Percentiles rank a stretch among this genome's conserved stretches.
Evolutionary conservation across 35 echinoderm and acorn worm species (phyloP).

Genomic region (Eucidaris tribuloides): DNA sequence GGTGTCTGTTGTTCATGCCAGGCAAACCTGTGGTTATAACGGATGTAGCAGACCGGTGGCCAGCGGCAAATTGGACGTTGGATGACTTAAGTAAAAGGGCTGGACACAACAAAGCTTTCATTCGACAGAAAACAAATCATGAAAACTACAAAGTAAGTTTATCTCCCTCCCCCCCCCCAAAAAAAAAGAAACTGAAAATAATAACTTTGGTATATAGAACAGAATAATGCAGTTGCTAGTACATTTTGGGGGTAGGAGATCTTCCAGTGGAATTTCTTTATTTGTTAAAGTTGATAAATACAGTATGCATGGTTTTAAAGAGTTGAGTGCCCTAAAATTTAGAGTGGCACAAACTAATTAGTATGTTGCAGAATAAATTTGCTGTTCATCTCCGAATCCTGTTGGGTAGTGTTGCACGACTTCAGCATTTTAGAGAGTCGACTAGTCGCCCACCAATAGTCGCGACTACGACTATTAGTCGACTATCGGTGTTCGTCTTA

Average conservation of each 20-base stretch:
- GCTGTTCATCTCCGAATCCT: too few species aligned
- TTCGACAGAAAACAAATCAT: constrained; percentile 50
- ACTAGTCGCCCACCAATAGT: too few species aligned
- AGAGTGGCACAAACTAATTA: too few species aligned
- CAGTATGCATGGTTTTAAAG: neutral
- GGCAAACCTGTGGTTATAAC: constrained; percentile 55
- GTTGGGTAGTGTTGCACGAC: too few species aligned
- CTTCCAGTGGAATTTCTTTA: neutral
- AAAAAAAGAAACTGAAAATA: neutral
- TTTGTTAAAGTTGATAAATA: neutral
- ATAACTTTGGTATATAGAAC: neutral
- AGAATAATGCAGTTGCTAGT: neutral
- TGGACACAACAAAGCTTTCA: constrained; percentile 66
- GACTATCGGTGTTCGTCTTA: too few species aligned
- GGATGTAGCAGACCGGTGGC: constrained; percentile 59
- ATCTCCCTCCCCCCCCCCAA: neutral
- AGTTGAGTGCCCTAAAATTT: too few species aligned
- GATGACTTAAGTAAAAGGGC: constrained; percentile 41
- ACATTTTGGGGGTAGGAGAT: neutral
- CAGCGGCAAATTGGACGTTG: constrained; percentile 42
- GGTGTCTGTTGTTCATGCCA: neutral
- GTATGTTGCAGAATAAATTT: too few species aligned
- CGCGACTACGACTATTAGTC: too few species aligned
- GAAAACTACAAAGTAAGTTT: constrained; percentile 37
- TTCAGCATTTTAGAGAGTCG: too few species aligned